Evolutionary conservation across 2,797 vertebrate genomes (phyloP).

Genomic region (Spinibarbus caldwelli): DNA sequence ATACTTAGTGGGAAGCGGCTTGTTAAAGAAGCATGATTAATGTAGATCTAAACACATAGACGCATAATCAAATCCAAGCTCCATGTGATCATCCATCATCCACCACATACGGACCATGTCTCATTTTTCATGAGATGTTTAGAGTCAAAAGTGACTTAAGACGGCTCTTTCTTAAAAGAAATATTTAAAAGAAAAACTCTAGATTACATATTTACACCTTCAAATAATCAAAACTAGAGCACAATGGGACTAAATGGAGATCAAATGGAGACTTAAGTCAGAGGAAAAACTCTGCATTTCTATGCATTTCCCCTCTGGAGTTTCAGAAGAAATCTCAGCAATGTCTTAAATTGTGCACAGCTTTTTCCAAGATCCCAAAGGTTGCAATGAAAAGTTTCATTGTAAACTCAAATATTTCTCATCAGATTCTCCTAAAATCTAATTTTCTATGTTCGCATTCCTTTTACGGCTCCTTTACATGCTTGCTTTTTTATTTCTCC

Average conservation of each 20-base stretch:
- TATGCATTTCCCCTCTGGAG: background rate
- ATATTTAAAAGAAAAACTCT: background rate
- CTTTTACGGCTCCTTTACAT: background rate
- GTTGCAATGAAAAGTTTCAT: background rate
- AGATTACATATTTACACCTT: too few species aligned
- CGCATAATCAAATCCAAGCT: background rate
- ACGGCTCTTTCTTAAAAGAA: background rate
- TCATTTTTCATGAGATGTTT: constrained; percentile 13
- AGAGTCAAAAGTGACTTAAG: background rate
- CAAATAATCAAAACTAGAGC: background rate
- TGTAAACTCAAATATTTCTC: background rate
- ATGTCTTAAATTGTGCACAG: background rate
- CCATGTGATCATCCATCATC: constrained; percentile 27
- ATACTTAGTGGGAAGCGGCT: background rate
- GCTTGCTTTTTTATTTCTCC: background rate
- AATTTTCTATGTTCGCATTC: background rate
- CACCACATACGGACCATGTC: constrained; percentile 17
- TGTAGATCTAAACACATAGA: background rate
- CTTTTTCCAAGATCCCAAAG: background rate
- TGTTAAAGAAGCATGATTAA: background rate
- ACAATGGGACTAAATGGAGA: background rate
- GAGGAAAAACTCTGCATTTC: background rate
- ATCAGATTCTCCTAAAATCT: background rate
- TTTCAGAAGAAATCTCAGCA: background rate
- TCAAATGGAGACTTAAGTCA: background rate